These are phyloP conservation scores for Archivesica marissinica DNA, from an alignment of 1,140 invertebrate species.

Conservation along the genomic window DNA sequence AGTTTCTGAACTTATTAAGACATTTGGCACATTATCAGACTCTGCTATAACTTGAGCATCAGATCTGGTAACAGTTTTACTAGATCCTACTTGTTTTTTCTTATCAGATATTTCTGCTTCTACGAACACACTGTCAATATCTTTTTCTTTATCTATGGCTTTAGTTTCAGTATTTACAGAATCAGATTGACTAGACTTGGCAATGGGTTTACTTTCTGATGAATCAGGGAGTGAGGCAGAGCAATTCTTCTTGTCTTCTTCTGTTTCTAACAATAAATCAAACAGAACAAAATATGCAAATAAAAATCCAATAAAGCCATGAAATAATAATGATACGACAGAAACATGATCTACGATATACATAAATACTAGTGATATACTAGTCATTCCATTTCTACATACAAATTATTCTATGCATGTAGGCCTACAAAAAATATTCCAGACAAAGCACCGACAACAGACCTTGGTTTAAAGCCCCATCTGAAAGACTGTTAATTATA, in stretches of 20 bases:
- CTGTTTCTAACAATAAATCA: constrained; percentile 44
- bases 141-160: neutral
- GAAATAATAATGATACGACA: too few relatives aligned
- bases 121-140: neutral
- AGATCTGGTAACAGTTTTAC: neutral
- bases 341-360: neutral
- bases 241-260: constrained; percentile 36
- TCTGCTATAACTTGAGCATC: constrained; percentile 14
- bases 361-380: neutral
- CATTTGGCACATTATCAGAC: constrained; percentile 34
- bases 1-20: constrained; percentile 6
- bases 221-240: constrained; percentile 29
- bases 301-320: constrained; percentile 17
- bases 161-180: constrained; percentile 4
- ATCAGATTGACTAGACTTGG: constrained; percentile 27
- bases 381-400: neutral
- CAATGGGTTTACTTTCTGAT: constrained; percentile 18
- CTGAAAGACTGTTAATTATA: too few relatives aligned
- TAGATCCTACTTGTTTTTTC: too few relatives aligned
- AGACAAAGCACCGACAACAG: too few relatives aligned
- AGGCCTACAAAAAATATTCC: too few relatives aligned
- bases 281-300: constrained; percentile 28
- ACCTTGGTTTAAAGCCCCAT: too few relatives aligned
- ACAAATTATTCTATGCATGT: neutral
- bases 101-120: neutral